Conservation (phyloP, 2,888 invertebrate species). For the Lithophane semibrunnea region DNA sequence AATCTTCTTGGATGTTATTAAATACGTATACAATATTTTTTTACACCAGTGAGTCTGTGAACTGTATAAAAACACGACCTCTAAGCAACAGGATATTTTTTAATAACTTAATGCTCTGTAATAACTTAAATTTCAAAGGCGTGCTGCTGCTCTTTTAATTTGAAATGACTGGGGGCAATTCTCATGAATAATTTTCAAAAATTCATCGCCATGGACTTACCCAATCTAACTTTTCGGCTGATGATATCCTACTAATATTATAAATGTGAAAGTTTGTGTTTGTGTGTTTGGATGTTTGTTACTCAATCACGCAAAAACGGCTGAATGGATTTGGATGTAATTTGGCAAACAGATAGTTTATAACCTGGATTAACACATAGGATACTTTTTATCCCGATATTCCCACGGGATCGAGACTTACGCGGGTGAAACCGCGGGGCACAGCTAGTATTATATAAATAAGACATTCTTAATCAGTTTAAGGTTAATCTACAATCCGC, state of each 20-base stretch:
- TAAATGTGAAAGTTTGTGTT: too few relatives aligned
- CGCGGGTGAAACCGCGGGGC: too few relatives aligned
- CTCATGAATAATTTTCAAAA: constrained; percentile 2
- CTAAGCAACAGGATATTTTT: constrained; percentile 23
- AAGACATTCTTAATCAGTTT: neutral
- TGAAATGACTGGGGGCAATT: constrained; percentile 17
- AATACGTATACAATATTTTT: constrained; percentile 19
- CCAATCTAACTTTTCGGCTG: neutral
- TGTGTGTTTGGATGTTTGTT: too few relatives aligned
- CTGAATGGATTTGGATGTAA: too few relatives aligned
- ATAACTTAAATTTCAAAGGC: constrained; percentile 32
- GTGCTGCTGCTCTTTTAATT: constrained; percentile 3
- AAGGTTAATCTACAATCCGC: neutral
- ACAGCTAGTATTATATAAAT: neutral
- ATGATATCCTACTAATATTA: too few relatives aligned
- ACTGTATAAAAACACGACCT: constrained; percentile 56
- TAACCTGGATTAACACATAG: too few relatives aligned
- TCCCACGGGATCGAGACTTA: too few relatives aligned
- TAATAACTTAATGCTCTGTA: constrained; percentile 37
- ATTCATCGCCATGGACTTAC: neutral
- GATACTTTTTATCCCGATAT: too few relatives aligned
- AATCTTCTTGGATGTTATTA: constrained; percentile 11
- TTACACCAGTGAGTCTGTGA: constrained; percentile 47
- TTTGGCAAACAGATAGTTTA: too few relatives aligned
- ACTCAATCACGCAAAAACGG: too few relatives aligned